These are phyloP conservation scores for Paratilapia polleni DNA, from an alignment of 2,113 vertebrate species.

Conservation along the genomic window DNA sequence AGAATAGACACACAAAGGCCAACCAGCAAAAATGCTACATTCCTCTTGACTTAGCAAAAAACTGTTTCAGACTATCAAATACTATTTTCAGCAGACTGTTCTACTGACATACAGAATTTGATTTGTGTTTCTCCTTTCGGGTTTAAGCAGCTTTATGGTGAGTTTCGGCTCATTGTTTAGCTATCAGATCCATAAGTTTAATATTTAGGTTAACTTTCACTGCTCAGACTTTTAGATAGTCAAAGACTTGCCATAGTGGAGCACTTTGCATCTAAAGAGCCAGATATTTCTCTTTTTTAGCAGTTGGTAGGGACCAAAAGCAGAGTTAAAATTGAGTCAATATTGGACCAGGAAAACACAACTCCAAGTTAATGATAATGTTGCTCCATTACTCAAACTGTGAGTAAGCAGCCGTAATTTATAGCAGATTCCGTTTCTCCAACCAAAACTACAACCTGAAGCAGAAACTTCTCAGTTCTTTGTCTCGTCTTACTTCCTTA, in stretches of 20 bases:
- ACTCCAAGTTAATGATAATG: background rate
- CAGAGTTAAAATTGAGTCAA: background rate
- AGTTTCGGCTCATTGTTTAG: background rate
- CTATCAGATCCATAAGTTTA: background rate
- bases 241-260: background rate
- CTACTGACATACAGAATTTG: background rate
- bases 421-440: background rate
- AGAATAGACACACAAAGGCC: too few relatives aligned
- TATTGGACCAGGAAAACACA: background rate
- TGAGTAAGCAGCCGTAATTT: background rate
- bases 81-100: background rate
- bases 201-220: background rate
- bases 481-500: background rate
- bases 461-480: background rate
- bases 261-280: too few relatives aligned
- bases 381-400: background rate
- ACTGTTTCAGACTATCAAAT: accelerated
- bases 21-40: background rate
- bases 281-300: background rate
- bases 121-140: too few relatives aligned
- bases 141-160: background rate
- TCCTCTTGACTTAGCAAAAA: background rate
- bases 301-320: background rate
- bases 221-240: too few relatives aligned
- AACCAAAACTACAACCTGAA: background rate